Percentiles rank a stretch among this genome's conserved stretches.
phyloP scores from a whole-genome alignment of 2,888 invertebrate species.

The Alentia gelatinosa region DNA sequence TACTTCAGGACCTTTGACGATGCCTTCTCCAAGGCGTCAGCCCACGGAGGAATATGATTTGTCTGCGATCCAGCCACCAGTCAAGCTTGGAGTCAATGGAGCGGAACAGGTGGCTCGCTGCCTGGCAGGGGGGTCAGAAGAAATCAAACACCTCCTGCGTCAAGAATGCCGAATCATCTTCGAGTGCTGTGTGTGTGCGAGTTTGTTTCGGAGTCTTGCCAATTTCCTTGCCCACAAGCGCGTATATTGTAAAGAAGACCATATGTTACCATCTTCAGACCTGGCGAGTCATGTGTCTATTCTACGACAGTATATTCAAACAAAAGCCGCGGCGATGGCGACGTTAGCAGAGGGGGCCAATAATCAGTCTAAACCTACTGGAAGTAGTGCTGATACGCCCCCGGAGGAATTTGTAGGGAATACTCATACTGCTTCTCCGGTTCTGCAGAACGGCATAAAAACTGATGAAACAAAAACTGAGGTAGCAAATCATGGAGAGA shows the following conservation, averaged over 20 bases:
- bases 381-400: not conserved
- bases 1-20: not conserved
- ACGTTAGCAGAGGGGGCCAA: constrained; percentile 13
- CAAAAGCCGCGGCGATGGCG: constrained; percentile 39
- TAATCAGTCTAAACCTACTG: not conserved
- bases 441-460: not conserved
- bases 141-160: constrained; percentile 88
- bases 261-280: not conserved
- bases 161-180: constrained; percentile 93
- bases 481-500: not conserved
- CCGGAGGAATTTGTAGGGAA: not conserved
- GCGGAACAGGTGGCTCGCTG: constrained; percentile 30
- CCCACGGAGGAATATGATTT: constrained; percentile 11
- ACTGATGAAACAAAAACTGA: not conserved
- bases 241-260: constrained; percentile 85
- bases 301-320: constrained; percentile 31
- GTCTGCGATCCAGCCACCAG: constrained; percentile 20
- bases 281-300: constrained; percentile 42
- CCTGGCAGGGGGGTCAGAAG: constrained; percentile 73
- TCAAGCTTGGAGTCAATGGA: constrained; percentile 19
- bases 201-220: constrained; percentile 91
- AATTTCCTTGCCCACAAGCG: constrained; percentile 95
- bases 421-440: not conserved
- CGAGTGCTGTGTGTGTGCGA: constrained; percentile 93
- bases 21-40: constrained; percentile 43